Evolutionary conservation across 2,888 invertebrate species (phyloP).

Genomic region (Pseudeuparius sepicola): DNA sequence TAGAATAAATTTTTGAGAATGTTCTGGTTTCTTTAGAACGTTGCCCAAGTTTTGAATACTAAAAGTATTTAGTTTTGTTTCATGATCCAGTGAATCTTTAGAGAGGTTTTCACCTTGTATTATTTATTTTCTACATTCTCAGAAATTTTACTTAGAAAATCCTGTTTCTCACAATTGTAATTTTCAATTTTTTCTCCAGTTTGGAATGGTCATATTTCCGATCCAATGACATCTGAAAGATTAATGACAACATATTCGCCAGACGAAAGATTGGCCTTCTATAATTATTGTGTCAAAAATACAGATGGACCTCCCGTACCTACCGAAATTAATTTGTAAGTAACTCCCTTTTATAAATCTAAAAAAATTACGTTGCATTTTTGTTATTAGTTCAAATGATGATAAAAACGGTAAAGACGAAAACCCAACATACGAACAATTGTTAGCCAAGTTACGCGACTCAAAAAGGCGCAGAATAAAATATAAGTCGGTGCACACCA

Average conservation of each 20-base stretch:
- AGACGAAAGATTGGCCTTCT: conserved; percentile 48
- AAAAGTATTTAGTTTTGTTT: no score
- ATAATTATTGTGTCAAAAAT: conserved; percentile 42
- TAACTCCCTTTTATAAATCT: conserved; percentile 11
- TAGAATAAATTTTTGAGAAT: no score
- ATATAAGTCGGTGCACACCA: conserved; percentile 47
- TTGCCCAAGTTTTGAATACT: no score
- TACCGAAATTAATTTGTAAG: conserved; percentile 37
- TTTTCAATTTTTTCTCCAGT: conserved; percentile 32
- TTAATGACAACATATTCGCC: conserved; percentile 40
- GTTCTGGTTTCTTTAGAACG: no score
- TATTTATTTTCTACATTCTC: no score
- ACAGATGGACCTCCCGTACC: conserved; percentile 31
- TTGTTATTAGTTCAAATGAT: conserved; percentile 18
- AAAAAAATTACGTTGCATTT: conserved; percentile 4
- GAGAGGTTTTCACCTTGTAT: no score
- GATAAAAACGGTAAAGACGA: conserved; percentile 27
- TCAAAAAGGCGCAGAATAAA: conserved; percentile 49
- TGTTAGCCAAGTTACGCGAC: conserved; percentile 46
- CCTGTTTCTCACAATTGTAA: no score
- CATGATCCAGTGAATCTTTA: no score
- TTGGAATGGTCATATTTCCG: conserved; percentile 36
- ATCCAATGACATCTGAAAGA: conserved; percentile 37
- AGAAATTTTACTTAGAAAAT: no score
- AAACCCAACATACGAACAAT: conserved; percentile 39